Percentiles rank a stretch among this genome's conserved stretches.
phyloP scores from a whole-genome alignment of 2,113 vertebrate genomes.

The Hyperoodon ampullatus region DNA sequence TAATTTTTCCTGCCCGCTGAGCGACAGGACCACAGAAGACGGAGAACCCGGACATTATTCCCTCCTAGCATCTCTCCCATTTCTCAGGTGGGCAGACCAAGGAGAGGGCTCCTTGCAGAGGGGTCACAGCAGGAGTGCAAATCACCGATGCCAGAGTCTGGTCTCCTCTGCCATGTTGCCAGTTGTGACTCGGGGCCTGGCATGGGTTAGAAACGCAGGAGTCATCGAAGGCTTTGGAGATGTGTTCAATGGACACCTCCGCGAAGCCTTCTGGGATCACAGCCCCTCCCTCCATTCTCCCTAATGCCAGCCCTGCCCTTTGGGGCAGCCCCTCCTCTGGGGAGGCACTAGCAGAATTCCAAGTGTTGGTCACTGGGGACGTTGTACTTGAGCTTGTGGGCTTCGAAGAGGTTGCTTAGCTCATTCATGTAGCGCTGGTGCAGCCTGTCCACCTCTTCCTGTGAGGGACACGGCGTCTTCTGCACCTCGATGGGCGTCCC shows the following conservation, averaged over 20 bases:
- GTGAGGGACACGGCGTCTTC: conserved; percentile 84
- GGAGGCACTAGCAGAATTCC: conserved; percentile 88
- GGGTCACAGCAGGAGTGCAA: neutral
- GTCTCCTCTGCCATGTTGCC: neutral
- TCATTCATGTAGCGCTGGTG: conserved; percentile 91
- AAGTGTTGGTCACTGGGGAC: conserved; percentile 91
- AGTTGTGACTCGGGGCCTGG: neutral
- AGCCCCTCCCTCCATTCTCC: neutral
- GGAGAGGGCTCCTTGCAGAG: neutral
- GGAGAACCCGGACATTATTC: neutral
- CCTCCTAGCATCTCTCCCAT: neutral
- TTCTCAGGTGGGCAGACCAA: neutral
- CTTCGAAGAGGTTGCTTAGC: conserved; percentile 92
- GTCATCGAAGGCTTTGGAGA: neutral
- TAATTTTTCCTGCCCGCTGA: neutral
- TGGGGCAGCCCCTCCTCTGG: neutral
- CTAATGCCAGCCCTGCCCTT: neutral
- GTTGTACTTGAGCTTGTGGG: conserved; percentile 92
- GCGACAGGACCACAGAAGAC: neutral
- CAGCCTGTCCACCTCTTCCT: conserved; percentile 88
- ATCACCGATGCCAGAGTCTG: neutral
- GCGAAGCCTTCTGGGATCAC: neutral
- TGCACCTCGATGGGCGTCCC: conserved; percentile 92
- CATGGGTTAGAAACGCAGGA: neutral
- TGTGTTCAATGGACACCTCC: neutral